Base-by-base conservation (phyloP, 1,140 invertebrate species). In the Drosophila virilis region DNA sequence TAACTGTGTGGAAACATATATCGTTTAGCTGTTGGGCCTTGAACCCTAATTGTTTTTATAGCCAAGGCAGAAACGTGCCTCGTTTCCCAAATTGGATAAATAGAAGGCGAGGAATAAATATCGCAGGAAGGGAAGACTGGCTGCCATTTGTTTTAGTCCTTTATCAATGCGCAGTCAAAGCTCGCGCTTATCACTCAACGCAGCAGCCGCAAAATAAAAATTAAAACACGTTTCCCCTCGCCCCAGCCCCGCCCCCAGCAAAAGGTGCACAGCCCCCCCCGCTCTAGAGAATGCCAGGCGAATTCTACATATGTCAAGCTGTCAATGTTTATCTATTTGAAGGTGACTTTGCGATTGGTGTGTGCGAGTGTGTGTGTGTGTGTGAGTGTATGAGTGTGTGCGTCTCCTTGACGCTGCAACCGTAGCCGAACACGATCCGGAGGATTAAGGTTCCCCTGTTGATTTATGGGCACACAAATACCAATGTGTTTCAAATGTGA, bases 261-360 rank as follows among this genome's bases (percentile, higher is more conserved):
- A 22, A 22, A 22, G 22, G 22, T 22, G 22, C 22, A 3, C 22
- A 22, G 22, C 1, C 22, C 22, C 22, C 22, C 1, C 2, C 22
- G 22, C 22, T 22, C 32, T 7, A 42, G 6, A 42, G 12, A 68
- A 61, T 46, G 70, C 42, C 51, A 57, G 57, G 71, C 15, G 64
- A 65, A 62, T 89, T 84, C 74, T 78, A 89, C 84, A 89, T 82
- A 89, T 89, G 84, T 89, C 84, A 71, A 78, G 84, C 84, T 89
- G 85, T 89, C 84, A 89, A 89, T 89, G 70, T 80, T 89, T 89
- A 89, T 89, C 84, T 89, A 75, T 78, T 83, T 58, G 66, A 88
- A 89, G 77, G 54, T 74, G 72, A 69, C 75, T 76, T 81, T 77
- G 48, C 43, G 32, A 32, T 46, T 15, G 37, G 17, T 17, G 59